These are phyloP conservation scores for Atta cephalotes DNA, from an alignment of 1,140 invertebrate species.

Conservation along the genomic window DNA sequence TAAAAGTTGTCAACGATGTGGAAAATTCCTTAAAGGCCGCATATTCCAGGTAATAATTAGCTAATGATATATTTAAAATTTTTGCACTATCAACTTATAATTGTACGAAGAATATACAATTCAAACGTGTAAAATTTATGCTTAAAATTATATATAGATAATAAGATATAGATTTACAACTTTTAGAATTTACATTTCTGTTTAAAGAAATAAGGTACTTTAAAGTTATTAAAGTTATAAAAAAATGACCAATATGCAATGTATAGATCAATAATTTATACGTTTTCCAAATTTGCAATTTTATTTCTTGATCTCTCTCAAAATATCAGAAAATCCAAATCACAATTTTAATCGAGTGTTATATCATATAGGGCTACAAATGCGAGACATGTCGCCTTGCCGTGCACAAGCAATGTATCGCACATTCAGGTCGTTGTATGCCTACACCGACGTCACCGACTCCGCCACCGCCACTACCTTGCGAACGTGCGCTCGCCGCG, in stretches of 20 bases:
- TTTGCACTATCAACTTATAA: not conserved
- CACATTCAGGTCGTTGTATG: conserved; percentile 90
- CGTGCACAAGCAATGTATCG: conserved; percentile 93
- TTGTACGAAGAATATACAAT: not conserved
- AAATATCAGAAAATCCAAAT: not conserved
- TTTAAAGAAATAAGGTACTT: too few species aligned
- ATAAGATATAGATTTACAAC: too few species aligned
- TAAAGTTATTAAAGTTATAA: not conserved
- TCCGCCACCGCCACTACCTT: conserved; percentile 86
- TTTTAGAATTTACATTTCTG: too few species aligned
- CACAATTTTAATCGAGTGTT: not conserved
- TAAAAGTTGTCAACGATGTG: conserved; percentile 93
- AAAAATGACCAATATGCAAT: not conserved
- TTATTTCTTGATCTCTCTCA: not conserved
- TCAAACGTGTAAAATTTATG: not conserved
- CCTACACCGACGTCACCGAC: conserved; percentile 87
- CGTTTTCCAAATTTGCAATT: not conserved
- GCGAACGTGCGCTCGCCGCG: conserved; percentile 87
- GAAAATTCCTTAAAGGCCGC: conserved; percentile 95
- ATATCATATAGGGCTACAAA: conserved; percentile 89
- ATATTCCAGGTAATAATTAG: conserved; percentile 90
- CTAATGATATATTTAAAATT: not conserved
- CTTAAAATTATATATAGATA: too few species aligned
- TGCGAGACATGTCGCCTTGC: conserved; percentile 91
- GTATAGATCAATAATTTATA: not conserved